Conservation (phyloP, 2,797 vertebrate species). For the Threskiornis aethiopicus region DNA sequence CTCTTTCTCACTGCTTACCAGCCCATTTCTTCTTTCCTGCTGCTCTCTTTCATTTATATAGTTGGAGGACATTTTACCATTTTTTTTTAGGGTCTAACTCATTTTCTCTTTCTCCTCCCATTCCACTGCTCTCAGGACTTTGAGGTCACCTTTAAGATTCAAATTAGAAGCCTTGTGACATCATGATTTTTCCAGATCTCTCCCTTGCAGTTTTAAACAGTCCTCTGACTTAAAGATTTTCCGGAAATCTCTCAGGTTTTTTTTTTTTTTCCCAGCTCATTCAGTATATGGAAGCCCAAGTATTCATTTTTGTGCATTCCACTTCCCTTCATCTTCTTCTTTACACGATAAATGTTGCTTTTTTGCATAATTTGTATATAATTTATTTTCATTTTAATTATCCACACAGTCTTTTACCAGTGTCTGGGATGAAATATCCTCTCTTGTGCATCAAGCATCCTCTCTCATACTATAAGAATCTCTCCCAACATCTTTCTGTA, state of each 20-base stretch:
- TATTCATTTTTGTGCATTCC: background rate
- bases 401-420: background rate
- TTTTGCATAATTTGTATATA: background rate
- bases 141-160: background rate
- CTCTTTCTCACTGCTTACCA: background rate
- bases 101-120: background rate
- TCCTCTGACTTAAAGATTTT: background rate
- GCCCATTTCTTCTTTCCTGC: background rate
- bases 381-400: background rate
- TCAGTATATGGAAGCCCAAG: background rate
- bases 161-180: background rate
- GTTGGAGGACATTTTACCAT: background rate
- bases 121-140: background rate
- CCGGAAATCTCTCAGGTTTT: background rate
- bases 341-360: background rate
- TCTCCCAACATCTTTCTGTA: background rate
- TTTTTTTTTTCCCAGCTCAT: background rate
- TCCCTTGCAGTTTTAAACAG: background rate
- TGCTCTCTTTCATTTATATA: background rate
- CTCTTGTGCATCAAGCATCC: background rate
- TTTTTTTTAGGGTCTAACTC: background rate
- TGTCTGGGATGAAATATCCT: background rate
- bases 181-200: background rate
- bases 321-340: background rate
- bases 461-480: background rate